Base-by-base conservation (phyloP, 2,797 vertebrate genomes). In the Girardinus metallicus region DNA sequence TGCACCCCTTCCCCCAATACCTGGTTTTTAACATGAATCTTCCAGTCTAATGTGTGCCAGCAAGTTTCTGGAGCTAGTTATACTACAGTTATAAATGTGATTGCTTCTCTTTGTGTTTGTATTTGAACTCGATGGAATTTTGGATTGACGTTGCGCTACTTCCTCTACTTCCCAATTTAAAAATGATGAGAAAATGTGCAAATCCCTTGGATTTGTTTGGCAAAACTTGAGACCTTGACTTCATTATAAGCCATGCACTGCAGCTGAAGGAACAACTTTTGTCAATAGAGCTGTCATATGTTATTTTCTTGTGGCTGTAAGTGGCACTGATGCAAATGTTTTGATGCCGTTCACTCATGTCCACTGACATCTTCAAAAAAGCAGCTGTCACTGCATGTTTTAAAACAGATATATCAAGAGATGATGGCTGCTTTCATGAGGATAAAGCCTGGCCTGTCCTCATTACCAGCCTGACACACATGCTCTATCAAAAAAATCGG, bases 401-500 rank as follows among this genome's bases (percentile, higher is more conserved):
- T 68, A 75, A 80, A 90, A 82, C 53, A 8, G 74, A 84, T 79
- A 84, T 85, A 80, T 82, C 15, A 5, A 53, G 68, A n/a, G 77
- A 88, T 80, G 89, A 92, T 83, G 83, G 74, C 62, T 18, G 83
- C 62, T 78, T 88, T 88, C 70, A 53, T 79, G 83, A 80, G 72
- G 72, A 83, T 73, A 80, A 86, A 84, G 80, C 77, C 51, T 5
- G 73, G 84, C 66, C 85, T 74, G 85, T 93, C 91, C 91, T 93
- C 90, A 94, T 94, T 94, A 92, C 88, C 72, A 51, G 81, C 73
- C 77, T 77, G 88, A 90, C 89, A 86, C 83, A 82, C 80, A 86
- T 86, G 84, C 82, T 88, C 79, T 77, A 85, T 92, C 90, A 91
- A 82, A 85, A 80, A 83, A 90, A 84, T 82, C 53, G 49, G 77